Conservation (phyloP, 53 echinoderm and acorn worm genomes). For the Pentamera pediparva region DNA sequence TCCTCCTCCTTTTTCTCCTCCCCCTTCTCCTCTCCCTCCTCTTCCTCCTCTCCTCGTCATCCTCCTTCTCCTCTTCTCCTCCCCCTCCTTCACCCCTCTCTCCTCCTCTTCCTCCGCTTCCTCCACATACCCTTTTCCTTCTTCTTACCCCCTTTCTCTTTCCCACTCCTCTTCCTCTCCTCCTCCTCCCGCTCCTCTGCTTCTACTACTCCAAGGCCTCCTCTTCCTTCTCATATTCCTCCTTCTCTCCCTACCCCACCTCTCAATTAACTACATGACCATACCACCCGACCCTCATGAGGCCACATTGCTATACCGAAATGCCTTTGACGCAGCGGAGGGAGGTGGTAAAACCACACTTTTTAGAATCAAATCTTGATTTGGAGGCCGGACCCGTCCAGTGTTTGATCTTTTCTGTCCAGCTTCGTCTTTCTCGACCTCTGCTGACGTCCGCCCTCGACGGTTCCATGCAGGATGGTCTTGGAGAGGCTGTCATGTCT, state of each 20-base stretch:
- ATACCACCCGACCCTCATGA: too few relatives aligned
- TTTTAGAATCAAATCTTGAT: too few relatives aligned
- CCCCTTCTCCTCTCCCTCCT: not conserved
- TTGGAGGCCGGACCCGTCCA: too few relatives aligned
- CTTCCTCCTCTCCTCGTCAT: not conserved
- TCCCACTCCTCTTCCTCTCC: not conserved
- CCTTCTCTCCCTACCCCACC: not conserved
- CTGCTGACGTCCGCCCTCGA: too few relatives aligned
- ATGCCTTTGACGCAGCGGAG: too few relatives aligned
- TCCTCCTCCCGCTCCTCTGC: not conserved
- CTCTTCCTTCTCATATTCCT: slow-evolving; percentile 1
- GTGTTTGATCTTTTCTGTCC: too few relatives aligned
- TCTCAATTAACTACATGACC: too few relatives aligned
- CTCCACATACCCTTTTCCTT: not conserved
- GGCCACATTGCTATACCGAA: too few relatives aligned
- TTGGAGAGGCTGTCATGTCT: too few relatives aligned
- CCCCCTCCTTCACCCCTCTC: not conserved
- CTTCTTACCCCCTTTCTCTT: not conserved
- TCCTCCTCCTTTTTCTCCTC: not conserved
- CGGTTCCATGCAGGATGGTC: too few relatives aligned
- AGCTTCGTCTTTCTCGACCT: too few relatives aligned
- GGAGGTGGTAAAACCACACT: too few relatives aligned
- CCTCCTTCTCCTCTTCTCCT: not conserved
- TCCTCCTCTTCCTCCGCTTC: not conserved
- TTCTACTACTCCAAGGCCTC: not conserved